These are phyloP conservation scores for Apostichopus californicus DNA, from an alignment of 35 echinoderm and acorn worm species.

Conservation along the genomic window DNA sequence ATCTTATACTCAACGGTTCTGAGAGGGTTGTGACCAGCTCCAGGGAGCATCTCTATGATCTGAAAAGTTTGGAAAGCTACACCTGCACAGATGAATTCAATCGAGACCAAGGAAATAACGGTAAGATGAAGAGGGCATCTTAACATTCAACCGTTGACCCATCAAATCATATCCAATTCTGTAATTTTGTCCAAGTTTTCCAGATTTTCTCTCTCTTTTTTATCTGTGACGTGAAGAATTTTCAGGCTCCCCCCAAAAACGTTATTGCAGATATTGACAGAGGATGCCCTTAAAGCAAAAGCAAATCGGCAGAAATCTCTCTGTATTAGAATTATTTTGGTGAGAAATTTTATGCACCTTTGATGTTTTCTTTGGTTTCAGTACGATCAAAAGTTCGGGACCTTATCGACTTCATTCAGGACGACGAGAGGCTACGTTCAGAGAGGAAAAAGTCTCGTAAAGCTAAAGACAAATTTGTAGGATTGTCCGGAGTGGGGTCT, in stretches of 20 bases:
- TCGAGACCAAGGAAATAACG: slow-evolving; percentile 95
- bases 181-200: too few relatives aligned
- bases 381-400: slow-evolving; percentile 94
- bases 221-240: too few relatives aligned
- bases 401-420: slow-evolving; percentile 89
- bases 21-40: slow-evolving; percentile 94
- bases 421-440: slow-evolving; percentile 79
- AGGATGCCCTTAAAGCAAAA: too few relatives aligned
- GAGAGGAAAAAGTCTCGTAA: slow-evolving; percentile 89
- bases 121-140: slow-evolving; percentile 12
- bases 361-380: slow-evolving; percentile 21
- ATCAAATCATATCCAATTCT: too few relatives aligned
- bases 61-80: slow-evolving; percentile 82
- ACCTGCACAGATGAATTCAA: slow-evolving; percentile 88
- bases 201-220: too few relatives aligned
- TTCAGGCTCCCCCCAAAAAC: too few relatives aligned
- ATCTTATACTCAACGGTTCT: slow-evolving; percentile 96
- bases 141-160: too few relatives aligned
- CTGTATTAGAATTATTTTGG: too few relatives aligned
- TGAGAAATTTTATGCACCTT: too few relatives aligned
- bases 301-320: too few relatives aligned
- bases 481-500: background rate
- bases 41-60: slow-evolving; percentile 94
- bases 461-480: slow-evolving; percentile 87
- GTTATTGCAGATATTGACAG: too few relatives aligned